Conservation (phyloP, 2,797 vertebrate species). For the Rhinatrema bivittatum region DNA sequence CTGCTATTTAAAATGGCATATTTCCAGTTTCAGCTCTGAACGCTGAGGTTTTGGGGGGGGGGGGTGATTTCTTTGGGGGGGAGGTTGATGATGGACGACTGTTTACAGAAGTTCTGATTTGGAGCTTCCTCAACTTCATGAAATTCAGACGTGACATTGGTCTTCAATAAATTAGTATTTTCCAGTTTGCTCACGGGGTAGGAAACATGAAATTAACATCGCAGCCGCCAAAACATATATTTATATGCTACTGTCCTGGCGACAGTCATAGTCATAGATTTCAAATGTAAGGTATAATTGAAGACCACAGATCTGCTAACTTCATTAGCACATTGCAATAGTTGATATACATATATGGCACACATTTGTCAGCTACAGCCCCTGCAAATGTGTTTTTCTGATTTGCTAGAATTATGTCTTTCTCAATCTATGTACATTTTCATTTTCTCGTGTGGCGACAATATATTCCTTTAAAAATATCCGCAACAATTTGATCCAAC, state of each 20-base stretch:
- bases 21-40: too few species aligned
- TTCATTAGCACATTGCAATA: conserved; percentile 35
- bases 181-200: conserved; percentile 25
- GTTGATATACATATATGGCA: conserved; percentile 36
- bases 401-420: conserved; percentile 34
- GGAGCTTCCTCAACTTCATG: too few species aligned
- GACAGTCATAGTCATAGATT: conserved; percentile 1
- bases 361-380: conserved; percentile 41
- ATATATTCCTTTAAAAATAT: too few species aligned
- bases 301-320: conserved; percentile 38
- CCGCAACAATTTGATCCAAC: too few species aligned
- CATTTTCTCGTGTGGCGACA: conserved; percentile 37
- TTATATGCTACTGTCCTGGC: conserved; percentile 27
- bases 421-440: conserved; percentile 40
- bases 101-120: too few species aligned
- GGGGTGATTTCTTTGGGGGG: too few species aligned
- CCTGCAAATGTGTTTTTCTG: conserved; percentile 37
- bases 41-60: too few species aligned
- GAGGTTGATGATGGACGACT: too few species aligned
- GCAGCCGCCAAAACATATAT: conserved; percentile 29
- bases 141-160: conserved; percentile 15
- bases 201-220: conserved; percentile 53
- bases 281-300: too few species aligned
- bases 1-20: too few species aligned
- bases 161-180: conserved; percentile 30